These are phyloP conservation scores for Synanthedon tipuliformis DNA, from an alignment of 2,888 invertebrate species.

Conservation along the genomic window DNA sequence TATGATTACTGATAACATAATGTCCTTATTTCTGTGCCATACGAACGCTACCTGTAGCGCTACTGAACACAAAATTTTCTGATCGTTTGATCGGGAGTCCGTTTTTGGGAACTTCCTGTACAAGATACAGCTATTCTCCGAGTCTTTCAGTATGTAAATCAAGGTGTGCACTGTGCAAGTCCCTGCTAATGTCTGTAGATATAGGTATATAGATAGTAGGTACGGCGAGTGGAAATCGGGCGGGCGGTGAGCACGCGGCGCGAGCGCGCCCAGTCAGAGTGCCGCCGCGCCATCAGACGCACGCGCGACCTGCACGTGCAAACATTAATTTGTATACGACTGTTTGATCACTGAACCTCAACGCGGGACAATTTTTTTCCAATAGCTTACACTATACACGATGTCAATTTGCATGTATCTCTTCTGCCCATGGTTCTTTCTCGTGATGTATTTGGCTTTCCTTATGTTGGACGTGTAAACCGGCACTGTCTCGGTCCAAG, in stretches of 20 bases:
- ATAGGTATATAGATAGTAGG: constrained; percentile 42
- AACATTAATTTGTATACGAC: constrained; percentile 21
- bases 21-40: too few species aligned
- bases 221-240: constrained; percentile 56
- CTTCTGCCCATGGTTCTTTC: constrained; percentile 76
- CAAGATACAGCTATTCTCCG: background rate
- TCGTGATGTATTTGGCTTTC: constrained; percentile 75
- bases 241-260: constrained; percentile 54
- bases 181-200: constrained; percentile 4
- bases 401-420: constrained; percentile 74
- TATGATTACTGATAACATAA: too few species aligned
- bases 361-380: constrained; percentile 22
- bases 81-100: background rate
- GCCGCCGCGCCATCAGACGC: constrained; percentile 67
- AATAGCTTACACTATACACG: constrained; percentile 27
- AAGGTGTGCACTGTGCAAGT: constrained; percentile 51
- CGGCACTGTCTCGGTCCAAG: constrained; percentile 21
- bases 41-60: too few species aligned
- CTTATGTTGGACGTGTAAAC: constrained; percentile 74
- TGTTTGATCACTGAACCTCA: constrained; percentile 46
- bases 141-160: constrained; percentile 33
- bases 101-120: background rate
- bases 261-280: constrained; percentile 68
- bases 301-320: constrained; percentile 58
- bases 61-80: too few species aligned